Conservation (phyloP, 2,888 invertebrate species). For the Drosophila atripex region DNA sequence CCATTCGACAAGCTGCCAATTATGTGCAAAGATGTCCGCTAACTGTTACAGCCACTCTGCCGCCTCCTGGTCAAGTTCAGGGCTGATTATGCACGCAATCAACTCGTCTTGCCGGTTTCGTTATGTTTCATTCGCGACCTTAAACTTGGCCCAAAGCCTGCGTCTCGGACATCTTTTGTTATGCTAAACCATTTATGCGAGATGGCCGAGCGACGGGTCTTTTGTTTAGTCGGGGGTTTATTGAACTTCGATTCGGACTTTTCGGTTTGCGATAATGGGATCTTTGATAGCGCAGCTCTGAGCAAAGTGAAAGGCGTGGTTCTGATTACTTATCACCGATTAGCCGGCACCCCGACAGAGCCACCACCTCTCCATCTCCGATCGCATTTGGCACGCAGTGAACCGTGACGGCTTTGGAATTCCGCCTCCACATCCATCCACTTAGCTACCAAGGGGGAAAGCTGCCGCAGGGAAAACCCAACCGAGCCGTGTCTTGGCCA, state of each 20-base stretch:
- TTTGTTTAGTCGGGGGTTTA: slow-evolving; percentile 54
- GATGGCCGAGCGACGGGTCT: slow-evolving; percentile 6
- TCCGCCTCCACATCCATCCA: slow-evolving; percentile 12
- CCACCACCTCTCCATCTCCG: slow-evolving; percentile 12
- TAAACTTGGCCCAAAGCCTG: slow-evolving; percentile 43
- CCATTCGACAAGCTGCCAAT: slow-evolving; percentile 70
- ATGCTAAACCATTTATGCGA: slow-evolving; percentile 57
- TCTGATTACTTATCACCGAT: slow-evolving; percentile 56
- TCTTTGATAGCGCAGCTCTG: slow-evolving; percentile 23
- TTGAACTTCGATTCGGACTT: slow-evolving; percentile 53
- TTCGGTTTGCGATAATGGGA: slow-evolving; percentile 43
- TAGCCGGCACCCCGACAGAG: slow-evolving; percentile 21
- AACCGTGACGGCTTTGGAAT: slow-evolving; percentile 36
- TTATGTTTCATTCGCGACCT: slow-evolving; percentile 27
- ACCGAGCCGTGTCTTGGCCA: slow-evolving; percentile 11
- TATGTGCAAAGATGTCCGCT: slow-evolving; percentile 71
- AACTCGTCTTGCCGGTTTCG: slow-evolving; percentile 65
- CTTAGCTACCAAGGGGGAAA: slow-evolving; percentile 60
- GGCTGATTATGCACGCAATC: slow-evolving; percentile 71
- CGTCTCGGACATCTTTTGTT: slow-evolving; percentile 52
- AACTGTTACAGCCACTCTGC: slow-evolving; percentile 74
- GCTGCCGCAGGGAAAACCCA: slow-evolving; percentile 30
- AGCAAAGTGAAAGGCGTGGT: slow-evolving; percentile 67
- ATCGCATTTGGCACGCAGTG: slow-evolving; percentile 42
- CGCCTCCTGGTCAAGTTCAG: slow-evolving; percentile 73